Conservation (phyloP, 1,140 invertebrate species). For the Drosophila sproati region DNA sequence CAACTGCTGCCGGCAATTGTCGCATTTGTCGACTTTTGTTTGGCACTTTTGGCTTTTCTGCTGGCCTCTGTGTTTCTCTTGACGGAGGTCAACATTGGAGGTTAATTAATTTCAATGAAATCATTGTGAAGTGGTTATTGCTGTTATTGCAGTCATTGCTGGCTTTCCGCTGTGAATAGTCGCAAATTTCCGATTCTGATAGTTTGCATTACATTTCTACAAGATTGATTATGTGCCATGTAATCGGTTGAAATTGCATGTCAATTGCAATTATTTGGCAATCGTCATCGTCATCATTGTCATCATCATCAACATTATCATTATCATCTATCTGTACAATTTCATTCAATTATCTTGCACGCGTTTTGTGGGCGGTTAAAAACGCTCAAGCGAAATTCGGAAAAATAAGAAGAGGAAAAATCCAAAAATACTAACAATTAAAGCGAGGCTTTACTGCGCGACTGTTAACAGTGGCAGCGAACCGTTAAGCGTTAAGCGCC, state of each 20-base stretch:
- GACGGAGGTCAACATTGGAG: constrained; percentile 63
- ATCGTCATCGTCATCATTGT: not conserved
- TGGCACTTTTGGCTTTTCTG: constrained; percentile 41
- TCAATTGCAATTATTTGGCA: constrained; percentile 12
- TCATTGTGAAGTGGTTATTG: constrained; percentile 57
- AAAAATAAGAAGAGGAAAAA: constrained; percentile 8
- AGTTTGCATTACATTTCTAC: constrained; percentile 4
- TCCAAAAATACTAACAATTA: constrained; percentile 2
- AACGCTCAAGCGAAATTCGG: constrained; percentile 2
- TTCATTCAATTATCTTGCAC: constrained; percentile 14
- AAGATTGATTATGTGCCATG: not conserved
- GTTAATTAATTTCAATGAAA: constrained; percentile 82
- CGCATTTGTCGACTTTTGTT: constrained; percentile 43
- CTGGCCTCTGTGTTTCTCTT: constrained; percentile 48
- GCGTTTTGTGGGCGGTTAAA: constrained; percentile 22
- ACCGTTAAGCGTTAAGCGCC: constrained; percentile 24
- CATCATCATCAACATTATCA: constrained; percentile 8
- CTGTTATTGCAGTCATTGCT: constrained; percentile 6
- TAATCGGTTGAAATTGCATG: constrained; percentile 7
- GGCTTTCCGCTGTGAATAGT: constrained; percentile 5
- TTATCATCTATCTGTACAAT: too few relatives aligned
- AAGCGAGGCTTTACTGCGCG: constrained; percentile 1
- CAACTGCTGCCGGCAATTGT: constrained; percentile 14
- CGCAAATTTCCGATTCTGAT: constrained; percentile 12
- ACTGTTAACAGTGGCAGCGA: constrained; percentile 36